phyloP scores from a whole-genome alignment of 2,888 invertebrate genomes.

The Prionchulus punctatus region DNA sequence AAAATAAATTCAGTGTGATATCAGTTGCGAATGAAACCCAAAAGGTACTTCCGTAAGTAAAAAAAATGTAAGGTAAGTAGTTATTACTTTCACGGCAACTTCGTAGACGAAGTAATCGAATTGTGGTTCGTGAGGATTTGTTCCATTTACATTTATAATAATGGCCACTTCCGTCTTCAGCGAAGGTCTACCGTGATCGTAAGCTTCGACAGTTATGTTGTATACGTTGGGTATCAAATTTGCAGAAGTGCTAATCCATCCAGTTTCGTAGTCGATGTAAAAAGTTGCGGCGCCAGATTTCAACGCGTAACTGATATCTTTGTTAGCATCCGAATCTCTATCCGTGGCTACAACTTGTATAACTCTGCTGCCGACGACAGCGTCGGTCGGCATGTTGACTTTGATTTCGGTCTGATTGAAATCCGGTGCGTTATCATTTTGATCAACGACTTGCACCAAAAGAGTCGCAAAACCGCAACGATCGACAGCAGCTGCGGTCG shows the following conservation, averaged over 20 bases:
- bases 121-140: conserved; percentile 7
- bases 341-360: neutral
- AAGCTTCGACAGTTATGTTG: conserved; percentile 8
- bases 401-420: conserved; percentile 70
- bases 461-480: conserved; percentile 49
- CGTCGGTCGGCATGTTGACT: conserved; percentile 35
- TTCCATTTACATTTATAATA: neutral
- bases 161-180: neutral
- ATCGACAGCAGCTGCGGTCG: conserved; percentile 23
- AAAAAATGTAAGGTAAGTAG: no score
- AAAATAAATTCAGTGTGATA: no score
- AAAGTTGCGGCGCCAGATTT: neutral
- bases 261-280: conserved; percentile 6
- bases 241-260: neutral
- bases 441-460: conserved; percentile 58
- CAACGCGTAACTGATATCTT: neutral
- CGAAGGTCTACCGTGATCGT: conserved; percentile 8
- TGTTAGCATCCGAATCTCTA: neutral
- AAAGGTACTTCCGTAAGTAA: no score
- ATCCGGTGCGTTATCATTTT: conserved; percentile 74
- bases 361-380: neutral
- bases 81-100: conserved; percentile 66
- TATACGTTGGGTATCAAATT: neutral
- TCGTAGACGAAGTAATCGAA: conserved; percentile 7
- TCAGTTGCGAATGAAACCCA: no score